Conservation (phyloP, 2,113 vertebrate species). For the Lynx canadensis region DNA sequence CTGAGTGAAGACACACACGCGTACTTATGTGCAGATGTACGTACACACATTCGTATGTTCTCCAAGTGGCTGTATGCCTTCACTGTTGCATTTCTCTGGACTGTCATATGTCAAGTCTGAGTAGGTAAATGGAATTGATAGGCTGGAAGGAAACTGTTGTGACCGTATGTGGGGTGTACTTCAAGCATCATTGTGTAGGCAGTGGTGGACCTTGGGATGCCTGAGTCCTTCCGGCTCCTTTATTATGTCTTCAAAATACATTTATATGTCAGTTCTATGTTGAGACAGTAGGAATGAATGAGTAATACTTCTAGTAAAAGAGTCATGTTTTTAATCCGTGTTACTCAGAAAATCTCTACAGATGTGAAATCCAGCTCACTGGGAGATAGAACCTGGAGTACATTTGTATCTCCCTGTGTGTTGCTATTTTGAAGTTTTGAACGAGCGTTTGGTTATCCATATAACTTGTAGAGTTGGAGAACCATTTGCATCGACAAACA, state of each 20-base stretch:
- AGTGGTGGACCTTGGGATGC: not conserved
- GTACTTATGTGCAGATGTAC: not conserved
- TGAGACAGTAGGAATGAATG: not conserved
- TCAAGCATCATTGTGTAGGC: not conserved
- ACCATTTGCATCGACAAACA: not conserved
- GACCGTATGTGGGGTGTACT: not conserved
- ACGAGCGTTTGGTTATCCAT: not conserved
- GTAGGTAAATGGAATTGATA: not conserved
- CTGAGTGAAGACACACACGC: not conserved
- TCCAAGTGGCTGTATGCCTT: not conserved
- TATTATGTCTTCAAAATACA: not conserved
- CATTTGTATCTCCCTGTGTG: not conserved
- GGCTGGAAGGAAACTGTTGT: not conserved
- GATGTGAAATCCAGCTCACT: not conserved
- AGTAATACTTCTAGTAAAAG: constrained; percentile 17
- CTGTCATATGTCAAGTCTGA: not conserved
- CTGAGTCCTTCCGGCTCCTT: not conserved
- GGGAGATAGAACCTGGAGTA: not conserved
- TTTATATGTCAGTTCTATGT: not conserved
- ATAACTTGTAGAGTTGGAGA: not conserved
- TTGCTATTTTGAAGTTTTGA: constrained; percentile 36
- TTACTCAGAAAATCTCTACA: constrained; percentile 25
- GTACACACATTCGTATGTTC: not conserved
- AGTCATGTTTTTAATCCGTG: constrained; percentile 4
- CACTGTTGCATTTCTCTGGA: not conserved